Evolutionary conservation across 2,797 vertebrate species (phyloP).

Genomic region (Sarcophilus harrisii): DNA sequence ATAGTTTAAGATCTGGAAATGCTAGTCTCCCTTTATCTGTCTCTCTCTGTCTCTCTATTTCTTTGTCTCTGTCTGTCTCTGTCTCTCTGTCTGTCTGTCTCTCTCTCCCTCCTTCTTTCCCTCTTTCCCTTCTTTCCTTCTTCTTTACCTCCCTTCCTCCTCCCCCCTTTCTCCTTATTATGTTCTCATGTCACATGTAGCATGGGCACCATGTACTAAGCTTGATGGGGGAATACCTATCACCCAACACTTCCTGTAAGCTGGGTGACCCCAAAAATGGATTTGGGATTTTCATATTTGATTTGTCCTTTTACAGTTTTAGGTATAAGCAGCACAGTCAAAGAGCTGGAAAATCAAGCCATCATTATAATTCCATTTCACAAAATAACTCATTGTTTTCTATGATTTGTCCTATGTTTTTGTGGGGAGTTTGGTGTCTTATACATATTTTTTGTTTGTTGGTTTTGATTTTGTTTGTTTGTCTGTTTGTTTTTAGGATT

Average conservation of each 20-base stretch:
- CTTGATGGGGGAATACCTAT: background rate
- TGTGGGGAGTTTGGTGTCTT: too few species aligned
- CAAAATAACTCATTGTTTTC: background rate
- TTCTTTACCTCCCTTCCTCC: background rate
- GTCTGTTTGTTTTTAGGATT: too few species aligned
- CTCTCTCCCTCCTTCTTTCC: background rate
- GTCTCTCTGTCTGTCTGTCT: background rate
- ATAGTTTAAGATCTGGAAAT: background rate
- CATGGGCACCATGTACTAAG: background rate
- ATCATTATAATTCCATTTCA: background rate
- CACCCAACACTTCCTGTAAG: background rate
- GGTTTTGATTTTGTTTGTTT: too few species aligned
- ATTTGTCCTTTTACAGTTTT: background rate
- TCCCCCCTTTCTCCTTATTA: too few species aligned
- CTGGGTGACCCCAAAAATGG: background rate
- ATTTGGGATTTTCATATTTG: background rate
- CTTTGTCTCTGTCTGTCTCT: background rate
- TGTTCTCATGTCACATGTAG: background rate
- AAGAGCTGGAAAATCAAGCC: background rate
- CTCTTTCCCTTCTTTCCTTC: too few species aligned
- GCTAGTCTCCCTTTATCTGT: background rate
- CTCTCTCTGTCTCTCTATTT: background rate
- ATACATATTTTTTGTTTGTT: too few species aligned
- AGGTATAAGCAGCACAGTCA: background rate
- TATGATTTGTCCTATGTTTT: background rate